Conservation (phyloP, 2,888 invertebrate species). For the Aphidius colemani region DNA sequence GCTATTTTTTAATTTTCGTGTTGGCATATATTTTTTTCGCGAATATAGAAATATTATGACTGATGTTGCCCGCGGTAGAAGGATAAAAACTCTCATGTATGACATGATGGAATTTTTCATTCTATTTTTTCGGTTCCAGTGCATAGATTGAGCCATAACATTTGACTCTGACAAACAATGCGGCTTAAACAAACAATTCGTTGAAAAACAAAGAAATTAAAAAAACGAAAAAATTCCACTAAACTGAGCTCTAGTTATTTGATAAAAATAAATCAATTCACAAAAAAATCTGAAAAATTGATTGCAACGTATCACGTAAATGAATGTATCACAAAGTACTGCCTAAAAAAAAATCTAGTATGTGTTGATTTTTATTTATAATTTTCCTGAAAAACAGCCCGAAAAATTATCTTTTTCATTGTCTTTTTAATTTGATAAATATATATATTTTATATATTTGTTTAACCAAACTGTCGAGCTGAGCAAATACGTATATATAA, state of each 20-base stretch:
- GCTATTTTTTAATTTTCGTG: slow-evolving; percentile 3
- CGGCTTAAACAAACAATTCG: neutral
- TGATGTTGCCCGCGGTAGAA: neutral
- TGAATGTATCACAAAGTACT: too few relatives aligned
- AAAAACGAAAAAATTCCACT: neutral
- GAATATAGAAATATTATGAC: neutral
- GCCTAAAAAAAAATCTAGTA: too few relatives aligned
- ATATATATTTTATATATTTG: too few relatives aligned
- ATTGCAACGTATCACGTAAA: too few relatives aligned
- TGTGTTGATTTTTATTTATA: too few relatives aligned
- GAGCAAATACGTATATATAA: neutral
- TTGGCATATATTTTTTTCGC: neutral
- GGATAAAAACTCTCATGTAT: slow-evolving; percentile 1
- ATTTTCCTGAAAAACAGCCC: too few relatives aligned
- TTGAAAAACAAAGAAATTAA: neutral
- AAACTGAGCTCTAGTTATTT: too few relatives aligned
- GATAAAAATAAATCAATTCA: too few relatives aligned
- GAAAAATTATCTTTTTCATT: too few relatives aligned
- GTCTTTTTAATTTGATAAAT: too few relatives aligned
- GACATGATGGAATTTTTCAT: slow-evolving; percentile 1
- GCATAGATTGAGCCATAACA: slow-evolving; percentile 7
- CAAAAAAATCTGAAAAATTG: too few relatives aligned
- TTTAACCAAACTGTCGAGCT: neutral
- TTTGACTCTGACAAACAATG: slow-evolving; percentile 7
- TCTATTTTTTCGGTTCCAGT: neutral